These are phyloP conservation scores for Ceraclea dissimilis DNA, from an alignment of 2,888 invertebrate genomes.

Conservation along the genomic window DNA sequence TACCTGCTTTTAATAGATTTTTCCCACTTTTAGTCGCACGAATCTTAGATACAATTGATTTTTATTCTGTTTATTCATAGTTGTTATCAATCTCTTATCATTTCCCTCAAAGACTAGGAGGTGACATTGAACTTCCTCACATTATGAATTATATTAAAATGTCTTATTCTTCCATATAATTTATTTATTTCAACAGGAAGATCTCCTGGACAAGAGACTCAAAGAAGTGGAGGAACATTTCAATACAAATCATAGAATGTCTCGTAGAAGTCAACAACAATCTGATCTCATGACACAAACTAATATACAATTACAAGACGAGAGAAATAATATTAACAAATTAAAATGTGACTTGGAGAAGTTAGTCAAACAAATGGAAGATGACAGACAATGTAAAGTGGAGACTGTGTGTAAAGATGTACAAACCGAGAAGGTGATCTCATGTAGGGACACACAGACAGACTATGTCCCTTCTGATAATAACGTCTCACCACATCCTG, in stretches of 20 bases:
- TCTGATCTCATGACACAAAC: neutral
- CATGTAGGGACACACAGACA: slow-evolving; percentile 10
- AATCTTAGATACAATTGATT: no score
- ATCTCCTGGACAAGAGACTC: slow-evolving; percentile 13
- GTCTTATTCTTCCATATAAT: no score
- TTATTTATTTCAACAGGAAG: slow-evolving; percentile 18
- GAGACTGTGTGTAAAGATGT: slow-evolving; percentile 10
- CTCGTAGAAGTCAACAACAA: neutral
- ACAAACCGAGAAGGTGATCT: slow-evolving; percentile 3
- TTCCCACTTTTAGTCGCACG: no score
- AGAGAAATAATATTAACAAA: slow-evolving; percentile 12
- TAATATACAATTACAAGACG: neutral
- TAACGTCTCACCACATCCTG: no score
- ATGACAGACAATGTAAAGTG: neutral
- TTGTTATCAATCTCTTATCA: no score
- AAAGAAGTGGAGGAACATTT: slow-evolving; percentile 10
- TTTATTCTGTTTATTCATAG: no score
- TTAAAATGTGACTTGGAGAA: slow-evolving; percentile 16
- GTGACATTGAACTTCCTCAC: no score
- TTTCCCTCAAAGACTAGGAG: no score
- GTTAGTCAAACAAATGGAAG: neutral
- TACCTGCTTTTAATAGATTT: no score
- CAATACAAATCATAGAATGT: neutral
- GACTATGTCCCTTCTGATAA: neutral
- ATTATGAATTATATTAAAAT: no score